Conservation (phyloP, 2,888 invertebrate genomes). For the Axea sp. region DNA sequence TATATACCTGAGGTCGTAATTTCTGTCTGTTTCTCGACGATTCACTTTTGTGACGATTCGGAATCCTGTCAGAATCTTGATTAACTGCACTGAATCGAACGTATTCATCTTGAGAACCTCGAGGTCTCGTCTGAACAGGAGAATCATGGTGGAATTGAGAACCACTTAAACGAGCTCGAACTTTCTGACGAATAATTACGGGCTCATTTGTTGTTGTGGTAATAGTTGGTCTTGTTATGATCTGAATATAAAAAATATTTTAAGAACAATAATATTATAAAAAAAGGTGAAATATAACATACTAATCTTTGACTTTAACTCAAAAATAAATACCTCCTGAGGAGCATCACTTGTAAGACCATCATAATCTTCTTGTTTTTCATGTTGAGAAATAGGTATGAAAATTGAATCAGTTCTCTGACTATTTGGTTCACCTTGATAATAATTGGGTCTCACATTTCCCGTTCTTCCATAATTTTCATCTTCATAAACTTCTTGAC, state of each 20-base stretch:
- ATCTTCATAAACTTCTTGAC: slow-evolving; percentile 49
- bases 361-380: slow-evolving; percentile 66
- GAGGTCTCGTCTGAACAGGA: slow-evolving; percentile 72
- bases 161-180: slow-evolving; percentile 68
- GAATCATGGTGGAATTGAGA: slow-evolving; percentile 71
- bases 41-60: slow-evolving; percentile 55
- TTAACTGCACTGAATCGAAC: slow-evolving; percentile 76
- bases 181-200: slow-evolving; percentile 71
- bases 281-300: too few relatives aligned
- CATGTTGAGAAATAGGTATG: slow-evolving; percentile 65
- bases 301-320: neutral
- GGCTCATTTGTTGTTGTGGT: slow-evolving; percentile 68
- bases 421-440: slow-evolving; percentile 38
- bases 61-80: slow-evolving; percentile 58
- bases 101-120: slow-evolving; percentile 75
- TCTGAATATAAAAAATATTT: slow-evolving; percentile 19
- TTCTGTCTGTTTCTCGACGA: slow-evolving; percentile 59
- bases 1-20: slow-evolving; percentile 65
- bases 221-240: slow-evolving; percentile 49
- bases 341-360: slow-evolving; percentile 62
- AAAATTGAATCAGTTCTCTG: slow-evolving; percentile 64
- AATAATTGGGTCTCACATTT: slow-evolving; percentile 21
- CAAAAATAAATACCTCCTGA: slow-evolving; percentile 60
- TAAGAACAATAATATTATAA: too few relatives aligned
- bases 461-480: slow-evolving; percentile 58